These are phyloP conservation scores for Pseudomyrmex flavicornis DNA, from an alignment of 1,140 invertebrate genomes.

Conservation along the genomic window DNA sequence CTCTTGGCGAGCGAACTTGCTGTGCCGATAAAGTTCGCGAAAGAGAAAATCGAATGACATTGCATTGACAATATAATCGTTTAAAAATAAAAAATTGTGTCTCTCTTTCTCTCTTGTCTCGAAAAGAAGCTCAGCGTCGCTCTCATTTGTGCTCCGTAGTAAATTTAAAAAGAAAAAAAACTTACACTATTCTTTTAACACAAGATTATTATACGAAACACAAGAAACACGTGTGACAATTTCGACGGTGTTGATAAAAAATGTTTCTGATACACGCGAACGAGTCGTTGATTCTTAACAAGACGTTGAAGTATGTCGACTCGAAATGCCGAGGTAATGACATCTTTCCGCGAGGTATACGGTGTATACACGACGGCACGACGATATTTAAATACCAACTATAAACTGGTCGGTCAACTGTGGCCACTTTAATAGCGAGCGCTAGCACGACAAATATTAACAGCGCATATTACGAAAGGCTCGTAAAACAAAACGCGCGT, in stretches of 20 bases:
- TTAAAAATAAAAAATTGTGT: constrained; percentile 11
- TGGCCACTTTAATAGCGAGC: constrained; percentile 42
- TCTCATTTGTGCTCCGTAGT: neutral
- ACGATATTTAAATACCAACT: constrained; percentile 67
- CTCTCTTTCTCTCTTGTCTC: neutral
- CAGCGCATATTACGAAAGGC: constrained; percentile 69
- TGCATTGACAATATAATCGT: constrained; percentile 31
- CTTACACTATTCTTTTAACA: too few relatives aligned
- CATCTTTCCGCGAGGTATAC: constrained; percentile 47
- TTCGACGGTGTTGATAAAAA: neutral
- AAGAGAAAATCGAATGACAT: neutral
- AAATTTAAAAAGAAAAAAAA: too few relatives aligned
- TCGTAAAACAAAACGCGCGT: constrained; percentile 77
- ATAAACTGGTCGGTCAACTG: constrained; percentile 60
- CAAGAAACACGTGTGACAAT: neutral
- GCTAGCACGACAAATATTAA: constrained; percentile 76
- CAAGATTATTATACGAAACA: neutral
- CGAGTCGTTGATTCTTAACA: constrained; percentile 52
- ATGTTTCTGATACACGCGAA: neutral
- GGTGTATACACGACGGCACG: constrained; percentile 25
- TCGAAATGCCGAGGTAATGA: constrained; percentile 54
- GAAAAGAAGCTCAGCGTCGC: neutral
- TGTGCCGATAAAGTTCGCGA: constrained; percentile 29
- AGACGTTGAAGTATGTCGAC: constrained; percentile 20
- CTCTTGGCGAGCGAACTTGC: constrained; percentile 23